Conservation (phyloP, 2,888 invertebrate species). For the Sisyra terminalis region DNA sequence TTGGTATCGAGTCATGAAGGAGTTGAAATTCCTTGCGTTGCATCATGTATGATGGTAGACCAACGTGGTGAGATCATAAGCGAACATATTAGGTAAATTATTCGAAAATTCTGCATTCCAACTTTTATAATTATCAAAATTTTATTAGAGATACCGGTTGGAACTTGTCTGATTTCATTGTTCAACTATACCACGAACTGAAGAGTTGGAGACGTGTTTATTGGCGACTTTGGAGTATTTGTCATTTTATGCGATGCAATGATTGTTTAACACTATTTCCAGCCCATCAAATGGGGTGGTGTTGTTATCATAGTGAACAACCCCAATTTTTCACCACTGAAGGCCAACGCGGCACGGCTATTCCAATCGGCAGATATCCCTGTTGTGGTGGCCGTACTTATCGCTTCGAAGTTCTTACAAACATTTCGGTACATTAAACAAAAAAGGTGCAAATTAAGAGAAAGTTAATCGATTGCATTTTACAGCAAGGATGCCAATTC, state of each 20-base stretch:
- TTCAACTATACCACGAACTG: conserved; percentile 56
- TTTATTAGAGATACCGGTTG: conserved; percentile 58
- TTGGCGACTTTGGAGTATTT: conserved; percentile 86
- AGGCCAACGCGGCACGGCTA: conserved; percentile 37
- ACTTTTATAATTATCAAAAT: not conserved
- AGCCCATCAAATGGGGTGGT: conserved; percentile 63
- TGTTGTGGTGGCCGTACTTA: conserved; percentile 81
- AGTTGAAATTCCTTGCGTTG: conserved; percentile 52
- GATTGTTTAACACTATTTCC: conserved; percentile 65
- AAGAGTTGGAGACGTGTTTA: conserved; percentile 84
- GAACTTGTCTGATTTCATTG: conserved; percentile 67
- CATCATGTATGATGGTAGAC: conserved; percentile 55
- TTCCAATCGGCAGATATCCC: conserved; percentile 63
- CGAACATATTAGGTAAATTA: conserved; percentile 43
- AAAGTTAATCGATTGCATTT: not conserved
- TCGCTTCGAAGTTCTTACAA: conserved; percentile 50
- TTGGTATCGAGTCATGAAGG: conserved; percentile 53
- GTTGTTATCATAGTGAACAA: conserved; percentile 61
- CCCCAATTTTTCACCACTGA: conserved; percentile 62
- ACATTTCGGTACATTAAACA: conserved; percentile 1
- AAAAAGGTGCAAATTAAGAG: not conserved
- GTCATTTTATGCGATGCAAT: conserved; percentile 71
- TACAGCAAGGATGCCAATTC: conserved; percentile 56
- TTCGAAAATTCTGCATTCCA: conserved; percentile 2
- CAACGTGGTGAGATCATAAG: conserved; percentile 55